Evolutionary conservation across 2,113 vertebrate genomes (phyloP), one percentile per base, ranked within the genome.

Genomic region (Gobius niger): DNA sequence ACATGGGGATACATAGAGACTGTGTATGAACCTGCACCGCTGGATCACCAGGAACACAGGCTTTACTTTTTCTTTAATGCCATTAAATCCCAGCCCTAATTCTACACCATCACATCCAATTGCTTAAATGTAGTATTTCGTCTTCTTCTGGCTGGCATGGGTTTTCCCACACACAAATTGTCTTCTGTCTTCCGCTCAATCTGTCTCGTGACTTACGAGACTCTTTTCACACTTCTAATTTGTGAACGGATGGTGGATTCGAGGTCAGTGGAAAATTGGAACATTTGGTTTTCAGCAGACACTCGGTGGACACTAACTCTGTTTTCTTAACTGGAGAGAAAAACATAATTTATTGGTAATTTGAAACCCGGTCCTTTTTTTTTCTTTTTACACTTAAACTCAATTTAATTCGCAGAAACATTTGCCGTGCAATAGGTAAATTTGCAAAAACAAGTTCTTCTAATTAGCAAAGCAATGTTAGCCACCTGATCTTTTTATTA

Each of bases 141-240:
- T 57, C 54, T 57, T 40, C 51, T 4, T 40, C 24, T 57, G 19
- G 40, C 24, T 57, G 19, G 24, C 54, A 57, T 57, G 19, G 54
- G 54, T 57, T 57, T 57, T 40, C 54, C 24, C 54, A 57, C 54
- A 52, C 51, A 57, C 19, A 57, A 57, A 57, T 57, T 57, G 54
- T 57, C 12, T 40, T 57, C 54, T 41, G 54, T 40, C 54, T 57
- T 40, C 10, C 40, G 24, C 24, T 57, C 54, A 57, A 57, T 57
- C 54, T 57, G 54, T 57, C 54, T 57, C 54, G 40, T 57, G 54
- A 57, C 54, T 57, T 57, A 57, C 19, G 24, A 57, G 54, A 57
- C 54, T 57, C 57, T 42, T 60, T 60, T 60, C 40, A 42, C 57
- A 60, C 57, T 60, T 60, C 57, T 60, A 60, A 60, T 60, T 60